phyloP scores from a whole-genome alignment of 2,113 vertebrate genomes.

The Proterorhinus semilunaris region DNA sequence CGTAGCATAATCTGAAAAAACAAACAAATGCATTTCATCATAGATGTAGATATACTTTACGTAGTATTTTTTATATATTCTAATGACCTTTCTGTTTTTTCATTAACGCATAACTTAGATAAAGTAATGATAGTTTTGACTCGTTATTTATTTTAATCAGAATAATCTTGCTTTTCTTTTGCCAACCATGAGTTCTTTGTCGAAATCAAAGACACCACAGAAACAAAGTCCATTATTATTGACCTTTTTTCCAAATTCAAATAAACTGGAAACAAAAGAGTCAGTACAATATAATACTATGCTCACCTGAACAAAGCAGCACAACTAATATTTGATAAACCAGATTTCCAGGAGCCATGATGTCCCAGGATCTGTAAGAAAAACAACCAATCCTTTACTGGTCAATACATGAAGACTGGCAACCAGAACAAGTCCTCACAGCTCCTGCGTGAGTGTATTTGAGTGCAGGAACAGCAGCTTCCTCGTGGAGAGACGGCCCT shows the following conservation, averaged over 20 bases:
- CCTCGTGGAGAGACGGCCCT: background rate
- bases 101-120: no score
- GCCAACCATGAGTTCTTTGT: background rate
- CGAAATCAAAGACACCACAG: no score
- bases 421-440: background rate
- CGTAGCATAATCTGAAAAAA: background rate
- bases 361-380: background rate
- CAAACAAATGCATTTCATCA: background rate
- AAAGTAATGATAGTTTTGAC: no score
- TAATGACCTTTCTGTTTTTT: no score
- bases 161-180: background rate
- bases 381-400: background rate
- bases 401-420: no score
- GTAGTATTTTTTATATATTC: no score
- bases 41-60: no score
- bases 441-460: background rate
- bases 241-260: background rate
- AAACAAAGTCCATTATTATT: no score
- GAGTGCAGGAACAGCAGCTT: background rate
- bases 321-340: background rate
- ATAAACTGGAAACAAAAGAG: background rate
- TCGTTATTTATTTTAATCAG: no score
- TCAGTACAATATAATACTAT: background rate
- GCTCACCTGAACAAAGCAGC: constrained; percentile 1
- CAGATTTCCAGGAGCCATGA: background rate